Base-by-base conservation (phyloP, 2,113 vertebrate species). In the Camelus bactrianus region DNA sequence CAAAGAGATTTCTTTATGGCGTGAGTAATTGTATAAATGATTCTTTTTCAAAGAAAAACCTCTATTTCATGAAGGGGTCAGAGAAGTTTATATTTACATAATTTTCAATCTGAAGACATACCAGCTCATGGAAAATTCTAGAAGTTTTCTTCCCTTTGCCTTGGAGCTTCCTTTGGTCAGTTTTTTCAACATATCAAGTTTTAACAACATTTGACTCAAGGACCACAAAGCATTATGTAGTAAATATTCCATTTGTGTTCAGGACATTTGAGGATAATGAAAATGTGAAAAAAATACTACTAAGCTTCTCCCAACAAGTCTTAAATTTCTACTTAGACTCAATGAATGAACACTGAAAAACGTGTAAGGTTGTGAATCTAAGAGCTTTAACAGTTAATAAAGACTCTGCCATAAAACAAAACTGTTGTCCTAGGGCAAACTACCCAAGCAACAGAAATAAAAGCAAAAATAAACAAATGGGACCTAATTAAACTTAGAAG, bases 111-210 rank as follows among this genome's bases (percentile, higher is more conserved):
- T 54, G 38, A 84, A 94, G 65, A 94, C 12, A n/a, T 65, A 83
- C 13, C 50, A 91, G 48, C 20, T 93, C 60, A 72, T 77, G 26
- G 56, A 89, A 89, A 95, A 28, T 75, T 92, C 65, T 65, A 92
- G 64, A 95, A 94, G n/a, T 72, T 94, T 95, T 96, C 28, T n/a
- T 92, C 32, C 58, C 24, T 20, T 48, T 87, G 35, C 17, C n/a
- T 75, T 75, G 30, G 35, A 70, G 54, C 56, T 90, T 54, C 77
- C 62, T 93, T 93, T 89, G n/a, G 60, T 82, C 73, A 82, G 60
- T 19, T 84, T 94, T 65, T 50, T 85, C 50, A 86, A 54, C 52
- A 72, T 79, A 77, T n/a, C 8, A 85, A 82, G 17, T 95, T 87
- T 89, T 90, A 75, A 56, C 12, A 87, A 28, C 32, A 82, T 81